Evolutionary conservation across 2,113 vertebrate genomes (phyloP).

Genomic region (Stegostoma tigrinum): DNA sequence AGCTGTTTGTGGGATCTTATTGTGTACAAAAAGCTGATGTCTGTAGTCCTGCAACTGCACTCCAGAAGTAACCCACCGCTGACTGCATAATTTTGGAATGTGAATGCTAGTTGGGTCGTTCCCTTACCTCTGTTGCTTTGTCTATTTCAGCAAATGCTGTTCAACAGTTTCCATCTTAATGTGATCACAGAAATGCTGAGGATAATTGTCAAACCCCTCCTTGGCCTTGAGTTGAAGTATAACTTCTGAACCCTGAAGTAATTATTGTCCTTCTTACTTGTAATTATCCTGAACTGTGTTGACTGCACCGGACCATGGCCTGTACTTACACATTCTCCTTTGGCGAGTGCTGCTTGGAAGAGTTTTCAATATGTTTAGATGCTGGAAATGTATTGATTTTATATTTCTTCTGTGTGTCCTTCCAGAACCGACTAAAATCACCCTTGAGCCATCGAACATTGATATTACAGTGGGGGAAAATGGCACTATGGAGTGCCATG

Average conservation of each 20-base stretch:
- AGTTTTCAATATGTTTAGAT: neutral
- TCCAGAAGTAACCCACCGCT: neutral
- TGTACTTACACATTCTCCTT: neutral
- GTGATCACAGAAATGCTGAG: neutral
- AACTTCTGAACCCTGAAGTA: neutral
- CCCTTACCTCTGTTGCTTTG: neutral
- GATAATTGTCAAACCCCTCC: neutral
- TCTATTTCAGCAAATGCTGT: neutral
- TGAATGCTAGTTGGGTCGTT: neutral
- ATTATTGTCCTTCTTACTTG: neutral
- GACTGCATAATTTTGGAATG: neutral
- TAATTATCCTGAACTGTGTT: neutral
- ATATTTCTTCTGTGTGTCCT: neutral
- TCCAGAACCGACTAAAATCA: conserved; percentile 87
- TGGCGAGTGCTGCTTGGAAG: neutral
- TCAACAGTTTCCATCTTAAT: neutral
- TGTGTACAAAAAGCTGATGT: neutral
- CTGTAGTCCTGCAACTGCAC: neutral
- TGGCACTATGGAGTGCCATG: conserved; percentile 78
- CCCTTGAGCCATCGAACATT: conserved; percentile 74
- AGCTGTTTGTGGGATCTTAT: neutral
- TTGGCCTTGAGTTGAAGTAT: neutral
- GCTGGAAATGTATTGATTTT: neutral
- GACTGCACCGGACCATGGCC: neutral
- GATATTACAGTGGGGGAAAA: conserved; percentile 83